Conservation (phyloP, 2,797 vertebrate species). For the Enteromius treurensis region DNA sequence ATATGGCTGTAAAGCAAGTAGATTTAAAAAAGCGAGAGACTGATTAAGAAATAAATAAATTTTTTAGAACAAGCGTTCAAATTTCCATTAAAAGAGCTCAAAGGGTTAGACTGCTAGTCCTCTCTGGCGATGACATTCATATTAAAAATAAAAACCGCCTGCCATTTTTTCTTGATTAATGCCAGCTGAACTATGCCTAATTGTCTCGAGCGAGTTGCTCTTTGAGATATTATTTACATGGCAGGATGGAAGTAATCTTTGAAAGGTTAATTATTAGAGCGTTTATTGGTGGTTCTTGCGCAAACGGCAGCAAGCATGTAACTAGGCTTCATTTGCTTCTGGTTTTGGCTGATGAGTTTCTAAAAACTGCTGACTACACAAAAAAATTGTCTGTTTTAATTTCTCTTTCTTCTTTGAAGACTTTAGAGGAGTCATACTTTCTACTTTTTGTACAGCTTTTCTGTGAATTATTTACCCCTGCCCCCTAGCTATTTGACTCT, state of each 20-base stretch:
- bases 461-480: slow-evolving; percentile 11
- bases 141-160: not conserved
- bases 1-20: not conserved
- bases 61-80: not conserved
- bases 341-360: slow-evolving; percentile 46
- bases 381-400: not conserved
- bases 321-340: slow-evolving; percentile 75
- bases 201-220: slow-evolving; percentile 66
- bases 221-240: slow-evolving; percentile 73
- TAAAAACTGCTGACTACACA: slow-evolving; percentile 44
- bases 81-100: not conserved
- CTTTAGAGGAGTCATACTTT: not conserved
- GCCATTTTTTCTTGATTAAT: slow-evolving; percentile 43
- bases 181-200: slow-evolving; percentile 67
- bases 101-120: not conserved
- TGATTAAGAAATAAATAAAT: not conserved
- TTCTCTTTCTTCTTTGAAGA: slow-evolving; percentile 19
- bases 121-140: slow-evolving; percentile 12
- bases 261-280: slow-evolving; percentile 79
- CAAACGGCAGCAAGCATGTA: slow-evolving; percentile 77
- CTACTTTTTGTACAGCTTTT: not conserved
- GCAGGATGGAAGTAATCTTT: slow-evolving; percentile 70
- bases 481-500: not conserved
- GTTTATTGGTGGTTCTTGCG: slow-evolving; percentile 74
- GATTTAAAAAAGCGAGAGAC: not conserved